Percentiles rank a stretch among this genome's conserved stretches.
phyloP scores from a whole-genome alignment of 2,797 vertebrate genomes.

The Lagorchestes hirsutus region DNA sequence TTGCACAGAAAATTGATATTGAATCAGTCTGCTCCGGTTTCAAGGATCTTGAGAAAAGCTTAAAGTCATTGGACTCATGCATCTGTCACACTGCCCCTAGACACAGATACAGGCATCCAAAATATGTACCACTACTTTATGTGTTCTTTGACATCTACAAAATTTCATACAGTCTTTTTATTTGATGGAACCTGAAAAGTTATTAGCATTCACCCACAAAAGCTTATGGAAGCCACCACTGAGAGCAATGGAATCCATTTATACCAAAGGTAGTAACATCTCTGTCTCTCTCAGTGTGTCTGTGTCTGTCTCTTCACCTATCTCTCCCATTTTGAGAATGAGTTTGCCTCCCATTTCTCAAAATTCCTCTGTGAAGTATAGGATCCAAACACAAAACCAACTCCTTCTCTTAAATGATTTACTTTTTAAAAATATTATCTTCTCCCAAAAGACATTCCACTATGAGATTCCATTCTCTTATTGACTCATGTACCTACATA shows the following conservation, averaged over 20 bases:
- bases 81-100: neutral
- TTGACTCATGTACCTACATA: neutral
- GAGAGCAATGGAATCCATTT: neutral
- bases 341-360: slow-evolving; percentile 12
- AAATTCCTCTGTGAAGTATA: neutral
- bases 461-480: neutral
- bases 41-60: neutral
- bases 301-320: neutral
- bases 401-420: neutral
- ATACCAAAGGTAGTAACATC: neutral
- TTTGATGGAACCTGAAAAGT: slow-evolving; percentile 4
- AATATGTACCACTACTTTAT: rapidly evolving
- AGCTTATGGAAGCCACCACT: neutral
- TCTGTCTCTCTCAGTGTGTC: neutral
- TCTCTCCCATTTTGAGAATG: neutral
- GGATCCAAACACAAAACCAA: neutral
- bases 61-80: neutral
- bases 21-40: neutral
- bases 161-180: slow-evolving; percentile 6
- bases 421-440: neutral
- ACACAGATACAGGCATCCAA: neutral
- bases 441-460: neutral
- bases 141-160: neutral
- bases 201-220: slow-evolving; percentile 5
- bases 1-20: slow-evolving; percentile 7